phyloP scores from a whole-genome alignment of 2,888 invertebrate genomes.

The Atrina japonica region DNA sequence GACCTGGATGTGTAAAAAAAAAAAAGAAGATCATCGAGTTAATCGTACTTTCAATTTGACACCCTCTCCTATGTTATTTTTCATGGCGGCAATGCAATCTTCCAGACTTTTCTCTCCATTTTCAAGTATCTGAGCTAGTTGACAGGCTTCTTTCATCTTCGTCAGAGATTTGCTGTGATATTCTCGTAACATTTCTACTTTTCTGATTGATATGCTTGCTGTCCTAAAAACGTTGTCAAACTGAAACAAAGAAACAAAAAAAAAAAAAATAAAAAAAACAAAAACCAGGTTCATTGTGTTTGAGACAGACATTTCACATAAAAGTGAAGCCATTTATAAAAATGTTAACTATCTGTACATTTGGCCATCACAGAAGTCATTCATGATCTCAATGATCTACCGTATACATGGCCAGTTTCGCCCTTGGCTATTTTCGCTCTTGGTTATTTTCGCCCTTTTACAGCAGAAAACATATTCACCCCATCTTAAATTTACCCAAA shows the following conservation, averaged over 20 bases:
- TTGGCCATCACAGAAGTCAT: too few species aligned
- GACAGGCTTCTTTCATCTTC: conserved; percentile 59
- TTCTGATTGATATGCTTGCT: conserved; percentile 54
- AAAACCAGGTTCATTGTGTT: too few species aligned
- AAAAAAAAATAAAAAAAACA: too few species aligned
- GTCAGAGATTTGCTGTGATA: conserved; percentile 58
- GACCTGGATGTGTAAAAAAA: too few species aligned
- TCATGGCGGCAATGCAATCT: conserved; percentile 65
- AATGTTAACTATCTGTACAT: too few species aligned
- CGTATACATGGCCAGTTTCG: too few species aligned
- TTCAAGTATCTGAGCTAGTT: conserved; percentile 49
- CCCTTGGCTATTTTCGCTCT: too few species aligned
- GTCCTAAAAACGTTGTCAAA: conserved; percentile 59
- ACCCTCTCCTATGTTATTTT: conserved; percentile 51
- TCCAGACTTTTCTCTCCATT: conserved; percentile 62
- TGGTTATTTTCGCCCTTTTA: too few species aligned
- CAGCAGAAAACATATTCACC: too few species aligned
- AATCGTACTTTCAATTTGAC: conserved; percentile 58
- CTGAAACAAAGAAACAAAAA: conserved; percentile 44
- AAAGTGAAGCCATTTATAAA: neutral
- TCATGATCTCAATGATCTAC: too few species aligned
- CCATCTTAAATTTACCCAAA: too few species aligned
- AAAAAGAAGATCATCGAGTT: too few species aligned
- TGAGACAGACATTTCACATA: neutral
- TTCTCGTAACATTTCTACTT: conserved; percentile 54